phyloP scores from a whole-genome alignment of 2,797 vertebrate species.

The Labroides dimidiatus region DNA sequence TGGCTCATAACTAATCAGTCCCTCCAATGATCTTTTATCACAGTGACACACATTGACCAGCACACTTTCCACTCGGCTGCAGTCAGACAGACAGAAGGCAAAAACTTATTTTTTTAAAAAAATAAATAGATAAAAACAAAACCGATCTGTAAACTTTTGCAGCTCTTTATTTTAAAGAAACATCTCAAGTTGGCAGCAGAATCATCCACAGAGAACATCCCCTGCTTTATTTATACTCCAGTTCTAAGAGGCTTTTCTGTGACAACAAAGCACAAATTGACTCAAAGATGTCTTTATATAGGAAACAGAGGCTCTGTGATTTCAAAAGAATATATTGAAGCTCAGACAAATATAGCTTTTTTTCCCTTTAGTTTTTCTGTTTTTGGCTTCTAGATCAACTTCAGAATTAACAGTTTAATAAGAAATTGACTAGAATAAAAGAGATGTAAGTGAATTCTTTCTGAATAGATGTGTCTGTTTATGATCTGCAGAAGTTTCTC shows the following conservation, averaged over 20 bases:
- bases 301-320: slow-evolving; percentile 13
- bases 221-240: slow-evolving; percentile 34
- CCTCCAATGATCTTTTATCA: slow-evolving; percentile 71
- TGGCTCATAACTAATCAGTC: slow-evolving; percentile 69
- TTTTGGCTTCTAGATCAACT: slow-evolving; percentile 31
- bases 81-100: slow-evolving; percentile 35
- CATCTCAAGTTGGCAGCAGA: slow-evolving; percentile 26
- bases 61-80: slow-evolving; percentile 36
- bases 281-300: slow-evolving; percentile 27
- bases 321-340: slow-evolving; percentile 28
- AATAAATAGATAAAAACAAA: slow-evolving; percentile 3
- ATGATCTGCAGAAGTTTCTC: slow-evolving; percentile 88
- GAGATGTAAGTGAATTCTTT: background rate
- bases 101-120: slow-evolving; percentile 10
- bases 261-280: slow-evolving; percentile 45
- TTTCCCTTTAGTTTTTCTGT: background rate
- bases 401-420: slow-evolving; percentile 14
- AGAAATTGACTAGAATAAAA: background rate
- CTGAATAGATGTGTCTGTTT: background rate
- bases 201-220: slow-evolving; percentile 35
- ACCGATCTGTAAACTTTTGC: slow-evolving; percentile 27
- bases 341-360: slow-evolving; percentile 31
- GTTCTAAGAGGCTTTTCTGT: slow-evolving; percentile 24
- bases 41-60: slow-evolving; percentile 27
- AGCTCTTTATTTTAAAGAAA: slow-evolving; percentile 9